Percentiles rank a stretch among this genome's conserved stretches.
phyloP scores from a whole-genome alignment of 2,797 vertebrate species.

The Mormyrops boulengeri region DNA sequence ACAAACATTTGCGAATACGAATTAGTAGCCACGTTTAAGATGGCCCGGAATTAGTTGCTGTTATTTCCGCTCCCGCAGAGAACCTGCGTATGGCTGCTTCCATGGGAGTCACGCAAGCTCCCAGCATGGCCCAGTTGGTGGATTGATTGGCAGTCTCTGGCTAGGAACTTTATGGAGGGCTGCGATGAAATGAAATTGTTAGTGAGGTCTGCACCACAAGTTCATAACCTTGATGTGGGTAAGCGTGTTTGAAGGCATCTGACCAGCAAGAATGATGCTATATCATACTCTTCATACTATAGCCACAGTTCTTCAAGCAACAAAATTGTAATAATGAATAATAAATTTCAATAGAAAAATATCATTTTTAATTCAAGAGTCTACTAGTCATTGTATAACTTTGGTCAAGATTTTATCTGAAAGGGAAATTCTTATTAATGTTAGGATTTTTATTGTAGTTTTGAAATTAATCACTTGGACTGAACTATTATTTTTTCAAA shows the following conservation, averaged over 20 bases:
- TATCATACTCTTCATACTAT: background rate
- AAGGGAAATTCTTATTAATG: background rate
- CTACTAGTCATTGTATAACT: background rate
- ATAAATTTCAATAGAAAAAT: background rate
- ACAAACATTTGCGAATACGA: background rate
- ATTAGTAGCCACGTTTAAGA: background rate
- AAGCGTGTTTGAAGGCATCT: constrained; percentile 5
- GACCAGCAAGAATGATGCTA: background rate
- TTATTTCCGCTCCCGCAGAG: background rate
- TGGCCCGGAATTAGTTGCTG: background rate
- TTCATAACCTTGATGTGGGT: background rate
- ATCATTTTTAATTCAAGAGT: background rate
- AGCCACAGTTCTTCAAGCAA: background rate
- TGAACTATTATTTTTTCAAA: constrained; percentile 7
- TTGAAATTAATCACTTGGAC: background rate
- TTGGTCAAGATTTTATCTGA: background rate
- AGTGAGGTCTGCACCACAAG: background rate
- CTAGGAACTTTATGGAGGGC: background rate
- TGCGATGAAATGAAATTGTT: background rate
- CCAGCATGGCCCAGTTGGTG: background rate
- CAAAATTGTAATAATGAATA: background rate
- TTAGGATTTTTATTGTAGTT: background rate
- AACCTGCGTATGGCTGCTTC: background rate
- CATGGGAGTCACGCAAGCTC: background rate
- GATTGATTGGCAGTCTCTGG: background rate